These are phyloP conservation scores for Nemopilema nomurai DNA, from an alignment of 30 jellyfish, hydroid and myxozoan genomes.

Conservation along the genomic window DNA sequence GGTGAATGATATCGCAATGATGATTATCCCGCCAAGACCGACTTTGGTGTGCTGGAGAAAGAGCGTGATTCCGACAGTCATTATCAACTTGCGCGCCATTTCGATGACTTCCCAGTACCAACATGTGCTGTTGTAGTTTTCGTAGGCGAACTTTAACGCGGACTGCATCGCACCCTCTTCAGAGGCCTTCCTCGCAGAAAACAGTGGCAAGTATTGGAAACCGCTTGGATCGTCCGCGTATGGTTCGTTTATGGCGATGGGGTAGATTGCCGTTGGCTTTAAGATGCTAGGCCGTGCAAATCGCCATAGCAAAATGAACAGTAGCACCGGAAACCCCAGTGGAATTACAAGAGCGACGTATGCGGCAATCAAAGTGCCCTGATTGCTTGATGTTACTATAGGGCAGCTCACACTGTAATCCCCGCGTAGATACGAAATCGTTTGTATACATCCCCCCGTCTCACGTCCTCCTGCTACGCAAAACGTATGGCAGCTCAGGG, in stretches of 20 bases:
- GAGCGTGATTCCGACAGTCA: conserved; percentile 47
- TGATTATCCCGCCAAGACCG: conserved; percentile 36
- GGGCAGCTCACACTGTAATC: conserved; percentile 32
- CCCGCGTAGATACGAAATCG: conserved; percentile 18
- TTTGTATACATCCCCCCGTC: conserved; percentile 7
- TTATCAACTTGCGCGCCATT: conserved; percentile 32
- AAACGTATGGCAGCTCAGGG: conserved; percentile 40
- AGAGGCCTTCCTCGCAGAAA: not conserved
- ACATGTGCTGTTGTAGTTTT: conserved; percentile 31
- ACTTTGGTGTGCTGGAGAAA: conserved; percentile 17
- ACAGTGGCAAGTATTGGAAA: not conserved
- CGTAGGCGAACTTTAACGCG: conserved; percentile 49
- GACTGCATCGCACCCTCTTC: conserved; percentile 14
- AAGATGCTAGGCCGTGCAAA: not conserved
- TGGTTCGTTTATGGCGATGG: not conserved
- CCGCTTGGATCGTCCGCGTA: not conserved
- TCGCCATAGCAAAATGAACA: not conserved
- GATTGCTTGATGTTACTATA: not conserved
- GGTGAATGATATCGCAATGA: conserved; percentile 18
- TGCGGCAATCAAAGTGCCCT: not conserved
- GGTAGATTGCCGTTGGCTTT: not conserved
- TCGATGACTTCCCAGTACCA: conserved; percentile 66
- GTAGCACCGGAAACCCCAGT: conserved; percentile 8
- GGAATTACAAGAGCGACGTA: conserved; percentile 17
- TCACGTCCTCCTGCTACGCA: conserved; percentile 10